Evolutionary conservation across 2,888 invertebrate genomes (phyloP), one percentile per base, ranked within the genome.

Genomic region (Prenolepis imparis): DNA sequence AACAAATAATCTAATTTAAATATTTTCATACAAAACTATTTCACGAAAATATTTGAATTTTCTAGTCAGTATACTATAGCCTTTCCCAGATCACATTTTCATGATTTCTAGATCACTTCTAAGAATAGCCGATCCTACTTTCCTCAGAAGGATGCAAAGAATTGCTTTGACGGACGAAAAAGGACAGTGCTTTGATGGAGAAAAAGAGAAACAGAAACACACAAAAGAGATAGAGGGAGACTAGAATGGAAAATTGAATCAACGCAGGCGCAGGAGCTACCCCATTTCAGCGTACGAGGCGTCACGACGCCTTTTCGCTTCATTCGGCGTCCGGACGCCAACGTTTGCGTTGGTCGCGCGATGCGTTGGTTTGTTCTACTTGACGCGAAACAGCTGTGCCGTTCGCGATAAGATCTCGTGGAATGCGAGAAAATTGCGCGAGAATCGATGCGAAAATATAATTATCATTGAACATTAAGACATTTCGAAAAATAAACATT

Each of bases 271-370:
- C 78, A 78, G 70, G 57, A 59, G 78, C 78, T 48, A 21, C 41
- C 44, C 59, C 52, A 44, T 75, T 75, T 36, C 59, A 80, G 36
- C 44, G 12, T 78, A 78, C 72, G 77, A 68, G 28, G 78, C 78
- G 59, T 80, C 73, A 44, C 78, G 78, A 80, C 78, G 78, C 73
- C 78, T 80, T 72, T 78, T 72, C 73, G 44, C 73, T 44, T 78
- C 78, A 80, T 72, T 80, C 78, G 78, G 59, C 73, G 72, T 59
- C 44, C 78, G 44, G 36, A 72, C 78, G 78, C 72, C 73, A 72
- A 80, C 44, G 41, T 44, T 28, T 72, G 39, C 18, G 59, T 52
- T 12, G 44, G 39, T 18, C 44, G 32, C 12, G 78, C 32, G 59
- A 72, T 24, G 78, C 32, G 59, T 59, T 24, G n/a, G 12, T 52